A percentile compares a stretch with the other conserved stretches of the same genome.
phyloP scores from a whole-genome alignment of 2,797 vertebrate genomes.

The Chloroceryle inda region DNA sequence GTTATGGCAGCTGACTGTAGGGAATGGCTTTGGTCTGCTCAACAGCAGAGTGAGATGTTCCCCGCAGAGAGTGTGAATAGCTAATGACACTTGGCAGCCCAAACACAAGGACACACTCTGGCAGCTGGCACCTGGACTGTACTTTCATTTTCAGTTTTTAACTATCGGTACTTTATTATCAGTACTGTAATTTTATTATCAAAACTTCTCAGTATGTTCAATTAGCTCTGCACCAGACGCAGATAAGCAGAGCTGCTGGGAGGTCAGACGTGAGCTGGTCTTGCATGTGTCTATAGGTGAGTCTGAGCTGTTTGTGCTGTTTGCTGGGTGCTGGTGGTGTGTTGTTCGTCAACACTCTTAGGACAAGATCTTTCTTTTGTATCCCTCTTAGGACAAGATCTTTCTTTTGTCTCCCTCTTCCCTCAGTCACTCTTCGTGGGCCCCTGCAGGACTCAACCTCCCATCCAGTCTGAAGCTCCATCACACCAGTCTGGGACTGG shows the following conservation, averaged over 20 bases:
- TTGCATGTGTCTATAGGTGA: neutral
- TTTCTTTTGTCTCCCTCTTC: neutral
- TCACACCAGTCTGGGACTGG: neutral
- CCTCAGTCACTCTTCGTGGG: neutral
- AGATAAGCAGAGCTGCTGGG: neutral
- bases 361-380: neutral
- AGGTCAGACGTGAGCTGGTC: neutral
- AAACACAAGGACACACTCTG: neutral
- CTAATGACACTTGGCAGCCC: neutral
- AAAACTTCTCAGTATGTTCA: neutral
- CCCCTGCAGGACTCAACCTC: neutral
- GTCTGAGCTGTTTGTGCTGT: neutral
- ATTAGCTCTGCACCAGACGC: neutral
- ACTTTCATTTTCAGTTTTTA: neutral
- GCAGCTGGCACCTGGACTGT: neutral
- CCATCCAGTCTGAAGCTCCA: neutral
- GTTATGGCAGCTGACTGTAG: neutral
- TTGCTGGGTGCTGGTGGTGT: neutral
- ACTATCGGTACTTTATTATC: no score
- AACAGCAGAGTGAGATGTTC: neutral
- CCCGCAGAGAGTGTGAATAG: neutral
- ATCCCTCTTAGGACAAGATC: neutral
- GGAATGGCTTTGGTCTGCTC: neutral
- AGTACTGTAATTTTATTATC: neutral
- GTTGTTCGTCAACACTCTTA: neutral